A percentile compares a stretch with the other conserved stretches of the same genome.
phyloP scores from a whole-genome alignment of 2,113 vertebrate genomes.

The Macaca mulatta region DNA sequence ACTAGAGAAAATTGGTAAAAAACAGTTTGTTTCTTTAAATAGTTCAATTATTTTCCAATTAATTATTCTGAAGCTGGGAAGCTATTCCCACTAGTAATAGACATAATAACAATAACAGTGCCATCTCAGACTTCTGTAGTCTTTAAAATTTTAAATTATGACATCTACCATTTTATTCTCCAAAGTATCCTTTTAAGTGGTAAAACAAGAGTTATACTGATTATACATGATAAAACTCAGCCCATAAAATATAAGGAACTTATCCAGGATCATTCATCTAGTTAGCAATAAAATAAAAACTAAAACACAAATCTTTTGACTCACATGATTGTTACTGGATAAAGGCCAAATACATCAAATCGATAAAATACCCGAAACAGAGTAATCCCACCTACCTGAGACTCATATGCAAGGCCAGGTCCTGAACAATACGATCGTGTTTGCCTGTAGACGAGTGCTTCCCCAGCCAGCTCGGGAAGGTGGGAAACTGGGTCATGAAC shows the following conservation, averaged over 20 bases:
- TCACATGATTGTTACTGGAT: neutral
- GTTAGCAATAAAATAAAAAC: constrained; percentile 21
- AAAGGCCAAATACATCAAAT: neutral
- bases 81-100: neutral
- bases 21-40: neutral
- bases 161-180: neutral
- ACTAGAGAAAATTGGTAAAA: neutral
- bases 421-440: constrained; percentile 93
- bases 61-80: neutral
- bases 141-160: neutral
- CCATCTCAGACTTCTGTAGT: neutral
- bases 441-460: constrained; percentile 93
- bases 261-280: neutral
- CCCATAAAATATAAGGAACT: neutral
- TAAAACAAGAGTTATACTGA: neutral
- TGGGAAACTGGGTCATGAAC: constrained; percentile 94
- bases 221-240: neutral
- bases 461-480: constrained; percentile 97
- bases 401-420: constrained; percentile 94
- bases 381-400: constrained; percentile 87
- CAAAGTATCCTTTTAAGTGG: neutral
- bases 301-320: neutral
- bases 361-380: neutral
- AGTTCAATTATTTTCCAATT: neutral
- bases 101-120: neutral